Evolutionary conservation across 2,797 vertebrate species (phyloP), one percentile per base, ranked within the genome.

Genomic region (Clarias pachynema): DNA sequence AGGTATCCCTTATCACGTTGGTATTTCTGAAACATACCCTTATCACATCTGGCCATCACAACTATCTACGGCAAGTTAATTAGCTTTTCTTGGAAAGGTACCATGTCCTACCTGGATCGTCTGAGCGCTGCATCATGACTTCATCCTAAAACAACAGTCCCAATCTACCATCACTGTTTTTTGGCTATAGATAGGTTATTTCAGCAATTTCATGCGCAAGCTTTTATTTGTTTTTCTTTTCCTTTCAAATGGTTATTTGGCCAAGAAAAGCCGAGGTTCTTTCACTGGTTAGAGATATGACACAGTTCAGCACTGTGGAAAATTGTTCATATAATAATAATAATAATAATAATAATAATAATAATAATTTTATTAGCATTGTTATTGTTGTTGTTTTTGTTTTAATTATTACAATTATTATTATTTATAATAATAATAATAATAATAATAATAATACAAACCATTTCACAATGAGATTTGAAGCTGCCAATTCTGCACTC

Each of bases 21-120:
- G 82, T 81, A 87, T 87, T 87, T 84, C 83, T 84, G 78, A 72
- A 77, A 70, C 78, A 81, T 59, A 20, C 10, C 63, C 68, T 63
- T 84, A 88, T 90, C 88, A 69, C 29, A 49, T 84, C 70, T 89
- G 89, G 89, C 89, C 83, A 90, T 90, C 88, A 44, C 53, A 49
- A 80, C 73, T 82, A 87, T 85, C 83, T 82, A 81, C 83, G 44
- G 77, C 44, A 26, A 89, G 81, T 89, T 89, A 89, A 90, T 90
- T 85, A 89, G 88, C 85, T 88, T 87, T 87, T 86, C 84, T 89
- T 87, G 89, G 86, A 90, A 59, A 69, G 57, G 75, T 63, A 87
- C 80, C 86, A 81, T 85, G 83, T 77, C 86, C 81, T 89, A 87
- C 88, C 87, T 89, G 86, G 37, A 77, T 81, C 68, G 60, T 87